Evolutionary conservation across 2,797 vertebrate species (phyloP), one percentile per base, ranked within the genome.

Genomic region (Knipowitschia caucasica): DNA sequence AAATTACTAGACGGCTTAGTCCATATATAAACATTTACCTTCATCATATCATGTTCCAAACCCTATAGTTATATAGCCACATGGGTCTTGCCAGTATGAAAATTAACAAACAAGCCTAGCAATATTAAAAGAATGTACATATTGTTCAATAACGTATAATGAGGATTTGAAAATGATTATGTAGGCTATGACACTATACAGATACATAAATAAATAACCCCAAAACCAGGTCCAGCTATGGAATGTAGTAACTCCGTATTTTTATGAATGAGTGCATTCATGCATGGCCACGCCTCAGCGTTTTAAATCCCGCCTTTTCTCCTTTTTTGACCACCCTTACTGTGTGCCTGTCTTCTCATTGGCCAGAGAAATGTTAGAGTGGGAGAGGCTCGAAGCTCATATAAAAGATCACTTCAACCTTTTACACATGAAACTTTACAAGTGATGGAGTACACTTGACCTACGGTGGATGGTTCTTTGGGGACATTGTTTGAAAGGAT

Each of bases 181-280:
- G n/a, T n/a, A n/a, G 9, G 18, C 10, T 5, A 39, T 86, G 83
- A 77, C 70, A 31, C 81, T 77, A 30, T 45, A 45, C 79, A 78
- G 68, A 77, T 70, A 83, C 81, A 86, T 83, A 89, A 90, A 90
- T 75, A 87, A 87, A 87, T 79, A 81, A 11, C 49, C 47, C 60
- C 54, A 59, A 73, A 84, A 76, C 82, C 75, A 68, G 82, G 62
- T 77, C 73, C 54, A 10, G 79, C 78, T 81, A 60, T 77, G 87
- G 85, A 88, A 89, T 88, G 85, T 85, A 84, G 85, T 79, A 81
- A 85, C 86, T 86, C 84, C 36, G 62, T 77, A 59, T 80, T 89
- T 92, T 92, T 89, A 90, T 92, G 91, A 92, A 92, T 92, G 91
- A 91, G 66, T 73, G 85, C 78, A 89, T 92, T 92, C 90, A 92